Conservation (phyloP, 2,113 vertebrate species). For the Dicentrarchus labrax region DNA sequence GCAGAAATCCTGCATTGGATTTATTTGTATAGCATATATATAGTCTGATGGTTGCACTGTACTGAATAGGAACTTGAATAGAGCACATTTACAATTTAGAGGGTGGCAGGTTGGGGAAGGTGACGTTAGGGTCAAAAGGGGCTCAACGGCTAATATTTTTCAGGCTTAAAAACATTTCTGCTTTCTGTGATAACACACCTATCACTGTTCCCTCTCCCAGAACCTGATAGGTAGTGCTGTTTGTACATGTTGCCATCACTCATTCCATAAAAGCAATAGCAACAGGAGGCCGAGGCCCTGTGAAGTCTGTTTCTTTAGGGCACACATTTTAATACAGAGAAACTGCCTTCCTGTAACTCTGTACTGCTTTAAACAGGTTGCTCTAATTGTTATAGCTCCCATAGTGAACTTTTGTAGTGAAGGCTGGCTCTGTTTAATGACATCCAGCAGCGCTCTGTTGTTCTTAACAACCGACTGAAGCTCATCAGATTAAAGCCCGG, state of each 20-base stretch:
- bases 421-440: constrained; percentile 18
- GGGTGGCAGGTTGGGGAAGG: not conserved
- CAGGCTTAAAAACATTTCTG: not conserved
- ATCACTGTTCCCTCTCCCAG: not conserved
- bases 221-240: not conserved
- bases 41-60: not conserved
- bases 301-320: not conserved
- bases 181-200: not conserved
- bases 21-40: too few relatives aligned
- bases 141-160: too few relatives aligned
- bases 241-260: constrained; percentile 11
- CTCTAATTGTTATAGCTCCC: not conserved
- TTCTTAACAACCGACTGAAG: constrained; percentile 30
- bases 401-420: not conserved
- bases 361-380: not conserved
- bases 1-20: not conserved
- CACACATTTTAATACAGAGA: not conserved
- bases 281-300: not conserved
- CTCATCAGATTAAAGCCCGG: constrained; percentile 40
- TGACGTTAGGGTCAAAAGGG: not conserved
- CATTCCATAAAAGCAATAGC: not conserved
- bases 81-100: not conserved
- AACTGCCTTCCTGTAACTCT: not conserved
- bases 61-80: not conserved
- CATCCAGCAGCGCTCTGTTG: constrained; percentile 22